A percentile compares a stretch with the other conserved stretches of the same genome.
These are phyloP conservation scores for Drosophila asahinai DNA, from an alignment of 1,140 invertebrate species.

Conservation along the genomic window DNA sequence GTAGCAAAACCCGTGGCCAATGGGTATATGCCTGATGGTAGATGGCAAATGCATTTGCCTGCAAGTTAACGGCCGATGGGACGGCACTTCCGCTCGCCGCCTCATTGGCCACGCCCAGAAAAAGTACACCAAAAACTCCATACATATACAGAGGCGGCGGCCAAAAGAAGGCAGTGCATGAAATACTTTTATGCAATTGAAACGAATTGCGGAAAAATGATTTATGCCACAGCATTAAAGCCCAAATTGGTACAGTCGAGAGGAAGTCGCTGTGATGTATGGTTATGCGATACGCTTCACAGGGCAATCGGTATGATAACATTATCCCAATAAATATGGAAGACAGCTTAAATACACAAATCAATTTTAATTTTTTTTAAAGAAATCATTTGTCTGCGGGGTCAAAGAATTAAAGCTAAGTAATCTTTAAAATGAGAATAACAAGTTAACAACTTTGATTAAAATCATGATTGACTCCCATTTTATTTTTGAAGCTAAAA, in stretches of 20 bases:
- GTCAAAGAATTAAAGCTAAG: not conserved
- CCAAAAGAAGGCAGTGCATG: conserved; percentile 39
- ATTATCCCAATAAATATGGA: conserved; percentile 37
- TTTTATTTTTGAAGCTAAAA: not conserved
- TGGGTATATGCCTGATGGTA: conserved; percentile 60
- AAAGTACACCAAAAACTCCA: conserved; percentile 37
- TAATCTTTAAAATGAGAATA: too few relatives aligned
- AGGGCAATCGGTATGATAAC: conserved; percentile 22
- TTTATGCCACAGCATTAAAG: conserved; percentile 78
- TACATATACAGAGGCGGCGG: conserved; percentile 1
- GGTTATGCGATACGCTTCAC: conserved; percentile 47
- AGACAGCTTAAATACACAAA: conserved; percentile 3
- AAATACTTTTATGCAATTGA: conserved; percentile 80
- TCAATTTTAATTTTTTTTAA: too few relatives aligned
- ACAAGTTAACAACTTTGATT: too few relatives aligned
- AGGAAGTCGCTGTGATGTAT: conserved; percentile 52
- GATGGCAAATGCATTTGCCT: conserved; percentile 73
- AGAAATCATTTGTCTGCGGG: too few relatives aligned
- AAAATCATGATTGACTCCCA: too few relatives aligned
- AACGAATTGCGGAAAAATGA: conserved; percentile 74
- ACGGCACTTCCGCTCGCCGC: conserved; percentile 43
- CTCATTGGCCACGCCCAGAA: conserved; percentile 63
- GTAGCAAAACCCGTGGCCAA: conserved; percentile 54
- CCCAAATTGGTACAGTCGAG: conserved; percentile 65
- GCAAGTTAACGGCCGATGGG: conserved; percentile 56